Conservation (phyloP, 2,113 vertebrate genomes). For the Coptodon rendalli region DNA sequence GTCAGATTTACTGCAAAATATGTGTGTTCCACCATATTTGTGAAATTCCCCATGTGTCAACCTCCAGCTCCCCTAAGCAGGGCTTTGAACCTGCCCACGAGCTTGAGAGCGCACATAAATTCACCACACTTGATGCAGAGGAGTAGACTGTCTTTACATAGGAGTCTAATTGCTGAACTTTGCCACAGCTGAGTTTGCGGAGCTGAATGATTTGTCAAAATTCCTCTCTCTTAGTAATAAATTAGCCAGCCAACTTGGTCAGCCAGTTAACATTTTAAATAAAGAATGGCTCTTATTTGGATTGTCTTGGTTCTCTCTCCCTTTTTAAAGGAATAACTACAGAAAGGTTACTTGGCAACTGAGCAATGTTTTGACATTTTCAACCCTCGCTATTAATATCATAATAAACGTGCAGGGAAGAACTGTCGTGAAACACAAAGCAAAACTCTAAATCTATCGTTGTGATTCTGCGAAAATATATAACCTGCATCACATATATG, state of each 20-base stretch:
- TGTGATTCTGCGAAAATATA: slow-evolving; percentile 13
- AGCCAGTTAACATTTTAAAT: slow-evolving; percentile 73
- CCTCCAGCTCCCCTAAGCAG: slow-evolving; percentile 36
- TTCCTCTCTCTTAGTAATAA: slow-evolving; percentile 83
- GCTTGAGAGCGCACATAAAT: slow-evolving; percentile 89
- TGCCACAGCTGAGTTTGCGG: slow-evolving; percentile 89
- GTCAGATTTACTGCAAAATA: slow-evolving; percentile 67
- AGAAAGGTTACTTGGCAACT: slow-evolving; percentile 39
- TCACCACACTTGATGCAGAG: slow-evolving; percentile 72
- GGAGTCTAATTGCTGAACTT: slow-evolving; percentile 98
- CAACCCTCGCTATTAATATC: slow-evolving; percentile 25
- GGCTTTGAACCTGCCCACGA: slow-evolving; percentile 61
- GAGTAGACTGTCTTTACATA: slow-evolving; percentile 77
- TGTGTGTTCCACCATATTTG: slow-evolving; percentile 66
- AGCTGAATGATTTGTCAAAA: slow-evolving; percentile 96
- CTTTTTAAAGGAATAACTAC: slow-evolving; percentile 18
- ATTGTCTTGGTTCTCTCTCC: slow-evolving; percentile 52
- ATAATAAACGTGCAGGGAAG: background rate
- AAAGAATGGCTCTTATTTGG: slow-evolving; percentile 75
- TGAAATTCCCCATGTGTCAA: slow-evolving; percentile 60
- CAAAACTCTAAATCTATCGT: slow-evolving; percentile 25
- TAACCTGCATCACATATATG: background rate
- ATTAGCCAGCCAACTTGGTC: slow-evolving; percentile 77
- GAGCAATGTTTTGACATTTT: slow-evolving; percentile 47
- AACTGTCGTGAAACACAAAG: slow-evolving; percentile 10